Conservation (phyloP, 2,797 vertebrate genomes). For the Heteromormyrus szaboi region DNA sequence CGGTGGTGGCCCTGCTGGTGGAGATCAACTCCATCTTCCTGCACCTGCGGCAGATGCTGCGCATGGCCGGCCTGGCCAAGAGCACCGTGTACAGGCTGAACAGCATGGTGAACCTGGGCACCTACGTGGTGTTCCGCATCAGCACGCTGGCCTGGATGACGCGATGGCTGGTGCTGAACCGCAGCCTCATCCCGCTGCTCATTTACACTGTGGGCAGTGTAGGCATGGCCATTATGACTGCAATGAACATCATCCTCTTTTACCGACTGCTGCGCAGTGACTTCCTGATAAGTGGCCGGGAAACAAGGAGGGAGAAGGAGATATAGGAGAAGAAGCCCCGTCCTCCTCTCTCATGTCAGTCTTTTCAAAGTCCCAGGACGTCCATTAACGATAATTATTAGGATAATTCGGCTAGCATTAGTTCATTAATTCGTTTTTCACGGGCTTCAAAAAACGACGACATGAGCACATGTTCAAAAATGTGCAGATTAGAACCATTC, state of each 20-base stretch:
- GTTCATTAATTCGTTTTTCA: neutral
- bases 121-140: constrained; percentile 82
- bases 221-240: constrained; percentile 78
- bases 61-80: constrained; percentile 64
- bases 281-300: constrained; percentile 62
- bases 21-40: constrained; percentile 89
- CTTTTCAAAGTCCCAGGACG: neutral
- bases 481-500: neutral
- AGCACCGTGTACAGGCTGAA: constrained; percentile 70
- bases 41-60: constrained; percentile 74
- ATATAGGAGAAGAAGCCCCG: constrained; percentile 35
- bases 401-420: neutral
- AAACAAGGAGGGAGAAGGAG: constrained; percentile 56
- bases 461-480: neutral
- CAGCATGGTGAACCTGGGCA: constrained; percentile 81
- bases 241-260: constrained; percentile 78
- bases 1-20: constrained; percentile 80
- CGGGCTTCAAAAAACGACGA: neutral
- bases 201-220: constrained; percentile 70
- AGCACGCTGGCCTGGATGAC: constrained; percentile 88
- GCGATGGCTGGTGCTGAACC: constrained; percentile 78
- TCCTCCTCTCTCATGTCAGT: neutral
- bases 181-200: constrained; percentile 67
- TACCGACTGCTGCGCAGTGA: constrained; percentile 74
- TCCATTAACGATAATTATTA: neutral